These are phyloP conservation scores for Spinus pinus DNA, from an alignment of 2,797 vertebrate genomes.

Conservation along the genomic window DNA sequence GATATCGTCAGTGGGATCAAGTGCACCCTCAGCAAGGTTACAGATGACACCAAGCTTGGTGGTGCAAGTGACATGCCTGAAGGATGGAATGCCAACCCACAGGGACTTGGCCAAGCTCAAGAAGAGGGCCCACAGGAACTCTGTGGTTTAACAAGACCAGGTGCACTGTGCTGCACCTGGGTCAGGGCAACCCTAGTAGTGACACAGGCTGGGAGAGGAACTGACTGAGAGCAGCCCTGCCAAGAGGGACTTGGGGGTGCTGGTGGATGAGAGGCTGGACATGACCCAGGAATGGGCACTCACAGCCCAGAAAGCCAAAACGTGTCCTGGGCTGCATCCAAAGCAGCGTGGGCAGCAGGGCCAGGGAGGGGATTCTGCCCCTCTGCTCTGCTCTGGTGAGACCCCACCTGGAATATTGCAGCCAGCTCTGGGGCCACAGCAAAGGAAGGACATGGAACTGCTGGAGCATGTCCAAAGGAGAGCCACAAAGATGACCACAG, in stretches of 20 bases:
- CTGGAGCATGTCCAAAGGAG: rapidly evolving
- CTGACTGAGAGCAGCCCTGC: background rate
- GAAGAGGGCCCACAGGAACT: background rate
- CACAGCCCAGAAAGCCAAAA: background rate
- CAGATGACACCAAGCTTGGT: background rate
- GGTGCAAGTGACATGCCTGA: background rate
- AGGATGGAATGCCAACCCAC: background rate
- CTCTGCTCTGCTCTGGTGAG: background rate
- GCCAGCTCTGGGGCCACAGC: background rate
- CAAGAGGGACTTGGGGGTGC: background rate
- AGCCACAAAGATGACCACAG: rapidly evolving
- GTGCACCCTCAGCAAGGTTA: background rate
- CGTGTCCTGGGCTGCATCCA: rapidly evolving
- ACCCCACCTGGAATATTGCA: rapidly evolving
- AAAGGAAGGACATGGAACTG: background rate
- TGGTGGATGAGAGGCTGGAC: background rate
- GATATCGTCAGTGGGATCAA: background rate
- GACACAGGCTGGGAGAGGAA: background rate
- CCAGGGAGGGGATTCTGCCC: background rate
- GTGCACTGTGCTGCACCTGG: background rate
- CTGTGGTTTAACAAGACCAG: background rate
- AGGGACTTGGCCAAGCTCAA: background rate
- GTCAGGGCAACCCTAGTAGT: background rate
- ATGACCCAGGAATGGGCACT: rapidly evolving
- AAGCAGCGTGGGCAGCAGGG: rapidly evolving